Conservation (phyloP, 2,113 vertebrate genomes). For the Heterocephalus glaber region DNA sequence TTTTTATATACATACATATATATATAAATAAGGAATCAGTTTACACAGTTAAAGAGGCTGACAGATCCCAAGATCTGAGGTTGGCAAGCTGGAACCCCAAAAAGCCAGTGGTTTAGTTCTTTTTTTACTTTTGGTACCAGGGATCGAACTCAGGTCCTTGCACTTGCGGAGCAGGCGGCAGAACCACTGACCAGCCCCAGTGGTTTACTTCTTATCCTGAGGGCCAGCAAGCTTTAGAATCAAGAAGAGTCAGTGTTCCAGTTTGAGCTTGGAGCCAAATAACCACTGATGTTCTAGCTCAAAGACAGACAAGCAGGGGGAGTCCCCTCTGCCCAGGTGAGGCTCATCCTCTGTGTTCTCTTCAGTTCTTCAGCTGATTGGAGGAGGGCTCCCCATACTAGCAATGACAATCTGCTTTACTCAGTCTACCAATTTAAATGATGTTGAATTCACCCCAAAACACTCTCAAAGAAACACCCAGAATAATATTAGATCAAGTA, state of each 20-base stretch:
- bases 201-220: neutral
- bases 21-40: neutral
- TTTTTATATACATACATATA: neutral
- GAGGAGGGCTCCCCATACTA: neutral
- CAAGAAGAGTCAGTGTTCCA: neutral
- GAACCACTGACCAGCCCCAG: no score
- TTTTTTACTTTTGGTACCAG: no score
- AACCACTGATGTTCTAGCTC: neutral
- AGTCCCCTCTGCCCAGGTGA: neutral
- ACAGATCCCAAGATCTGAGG: neutral
- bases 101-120: neutral
- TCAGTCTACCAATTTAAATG: neutral
- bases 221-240: neutral
- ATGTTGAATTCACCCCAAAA: slow-evolving; percentile 32
- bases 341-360: slow-evolving; percentile 9
- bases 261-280: neutral
- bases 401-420: neutral
- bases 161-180: no score
- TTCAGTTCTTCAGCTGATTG: neutral
- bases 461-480: neutral
- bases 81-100: neutral
- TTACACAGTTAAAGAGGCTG: neutral
- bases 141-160: no score
- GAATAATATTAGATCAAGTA: neutral
- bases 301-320: neutral